A percentile compares a stretch with the other conserved stretches of the same genome.
These are phyloP conservation scores for Chamaedrilus cognettii DNA, from an alignment of 2,888 invertebrate species.

Conservation along the genomic window DNA sequence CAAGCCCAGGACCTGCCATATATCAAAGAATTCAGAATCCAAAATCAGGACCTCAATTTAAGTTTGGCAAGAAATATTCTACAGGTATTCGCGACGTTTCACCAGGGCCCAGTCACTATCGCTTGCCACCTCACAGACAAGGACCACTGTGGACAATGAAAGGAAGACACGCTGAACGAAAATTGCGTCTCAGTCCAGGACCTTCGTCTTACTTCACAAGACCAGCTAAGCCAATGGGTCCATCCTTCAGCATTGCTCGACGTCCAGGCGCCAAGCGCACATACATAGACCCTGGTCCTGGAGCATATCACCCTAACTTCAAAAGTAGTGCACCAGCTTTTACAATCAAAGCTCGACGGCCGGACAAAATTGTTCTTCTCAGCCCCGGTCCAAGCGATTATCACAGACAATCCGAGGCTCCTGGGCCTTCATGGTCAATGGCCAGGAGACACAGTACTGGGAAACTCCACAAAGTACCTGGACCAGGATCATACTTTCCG, in stretches of 20 bases:
- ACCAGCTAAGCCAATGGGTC: not conserved
- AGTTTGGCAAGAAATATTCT: not conserved
- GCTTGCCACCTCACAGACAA: not conserved
- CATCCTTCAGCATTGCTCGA: not conserved
- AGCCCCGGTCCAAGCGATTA: not conserved
- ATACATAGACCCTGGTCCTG: not conserved
- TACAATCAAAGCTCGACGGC: not conserved
- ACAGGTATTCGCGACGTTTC: not conserved
- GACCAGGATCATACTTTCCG: conserved; percentile 6
- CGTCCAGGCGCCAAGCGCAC: not conserved
- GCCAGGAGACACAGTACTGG: conserved; percentile 5
- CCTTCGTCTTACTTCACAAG: not conserved
- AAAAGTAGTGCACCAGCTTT: not conserved
- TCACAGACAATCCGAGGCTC: not conserved
- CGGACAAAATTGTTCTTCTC: not conserved
- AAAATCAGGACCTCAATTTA: not conserved
- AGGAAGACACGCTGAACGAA: not conserved
- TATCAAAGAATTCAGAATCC: not conserved
- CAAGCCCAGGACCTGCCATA: conserved; percentile 12
- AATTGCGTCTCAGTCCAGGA: not conserved
- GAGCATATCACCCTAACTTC: not conserved
- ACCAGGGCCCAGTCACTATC: conserved; percentile 10
- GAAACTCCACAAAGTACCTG: not conserved
- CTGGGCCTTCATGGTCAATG: conserved; percentile 11
- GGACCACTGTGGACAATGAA: conserved; percentile 13